These are phyloP conservation scores for Scaptodrosophila lebanonensis DNA, from an alignment of 1,140 invertebrate genomes.

Conservation along the genomic window DNA sequence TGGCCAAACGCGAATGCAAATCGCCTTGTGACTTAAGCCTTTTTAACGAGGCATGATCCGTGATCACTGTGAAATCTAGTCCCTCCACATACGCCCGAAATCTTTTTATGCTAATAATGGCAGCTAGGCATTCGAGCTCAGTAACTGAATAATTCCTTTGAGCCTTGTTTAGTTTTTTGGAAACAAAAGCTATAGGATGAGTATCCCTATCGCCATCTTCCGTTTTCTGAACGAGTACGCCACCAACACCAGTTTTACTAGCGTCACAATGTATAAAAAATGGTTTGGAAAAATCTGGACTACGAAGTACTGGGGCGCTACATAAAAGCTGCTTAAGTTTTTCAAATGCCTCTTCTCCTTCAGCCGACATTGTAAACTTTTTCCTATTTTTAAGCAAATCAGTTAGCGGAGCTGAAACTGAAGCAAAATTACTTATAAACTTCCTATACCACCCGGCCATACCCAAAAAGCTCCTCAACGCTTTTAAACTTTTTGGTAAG, in stretches of 20 bases:
- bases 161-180: constrained; percentile 32
- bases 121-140: constrained; percentile 33
- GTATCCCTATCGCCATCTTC: constrained; percentile 17
- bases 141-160: constrained; percentile 42
- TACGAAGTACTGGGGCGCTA: neutral
- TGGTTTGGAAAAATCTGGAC: constrained; percentile 14
- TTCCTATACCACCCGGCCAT: constrained; percentile 75
- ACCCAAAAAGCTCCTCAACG: constrained; percentile 77
- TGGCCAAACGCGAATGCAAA: neutral
- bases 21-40: constrained; percentile 9
- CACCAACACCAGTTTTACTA: constrained; percentile 12
- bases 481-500: constrained; percentile 19
- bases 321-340: neutral
- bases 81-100: constrained; percentile 30
- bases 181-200: constrained; percentile 49
- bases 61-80: constrained; percentile 10
- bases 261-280: constrained; percentile 40
- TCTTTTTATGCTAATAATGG: constrained; percentile 14
- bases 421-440: constrained; percentile 66
- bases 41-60: constrained; percentile 25
- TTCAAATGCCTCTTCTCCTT: neutral
- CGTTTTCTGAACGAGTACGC: constrained; percentile 17
- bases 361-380: constrained; percentile 1
- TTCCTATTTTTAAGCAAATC: constrained; percentile 21
- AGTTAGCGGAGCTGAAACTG: constrained; percentile 6